phyloP scores from a whole-genome alignment of 2,797 vertebrate genomes.

The Cercopithecus hamlyni region DNA sequence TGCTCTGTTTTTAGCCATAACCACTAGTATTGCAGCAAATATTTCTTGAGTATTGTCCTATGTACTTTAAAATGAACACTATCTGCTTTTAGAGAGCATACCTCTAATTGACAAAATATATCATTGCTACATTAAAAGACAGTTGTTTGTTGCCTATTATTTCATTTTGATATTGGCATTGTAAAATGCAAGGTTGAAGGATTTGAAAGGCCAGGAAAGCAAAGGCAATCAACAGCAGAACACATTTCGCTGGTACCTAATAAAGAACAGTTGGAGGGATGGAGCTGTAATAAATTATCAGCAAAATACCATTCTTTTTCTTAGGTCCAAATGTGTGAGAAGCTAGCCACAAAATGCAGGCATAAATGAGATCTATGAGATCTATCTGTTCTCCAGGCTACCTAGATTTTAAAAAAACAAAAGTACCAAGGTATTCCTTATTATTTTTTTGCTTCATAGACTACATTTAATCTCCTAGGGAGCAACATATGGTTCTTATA shows the following conservation, averaged over 20 bases:
- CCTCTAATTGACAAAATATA: not conserved
- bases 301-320: conserved; percentile 30
- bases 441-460: not conserved
- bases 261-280: not conserved
- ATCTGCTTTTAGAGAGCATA: conserved; percentile 10
- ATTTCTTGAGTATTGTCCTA: not conserved
- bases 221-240: not conserved
- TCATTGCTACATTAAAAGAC: not conserved
- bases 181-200: not conserved
- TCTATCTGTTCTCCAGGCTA: not conserved
- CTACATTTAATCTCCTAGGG: not conserved
- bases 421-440: not conserved
- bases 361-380: conserved; percentile 32
- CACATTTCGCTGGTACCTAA: conserved; percentile 20
- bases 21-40: not conserved
- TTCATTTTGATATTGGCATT: not conserved
- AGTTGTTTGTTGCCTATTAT: not conserved
- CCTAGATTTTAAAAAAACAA: not conserved
- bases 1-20: not conserved
- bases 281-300: not conserved
- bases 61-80: not conserved
- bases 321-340: not conserved
- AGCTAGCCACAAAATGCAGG: not conserved
- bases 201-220: not conserved
- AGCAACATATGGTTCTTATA: not conserved